Base-by-base conservation (phyloP, 1,140 invertebrate genomes). In the Pogonomyrmex californicus region DNA sequence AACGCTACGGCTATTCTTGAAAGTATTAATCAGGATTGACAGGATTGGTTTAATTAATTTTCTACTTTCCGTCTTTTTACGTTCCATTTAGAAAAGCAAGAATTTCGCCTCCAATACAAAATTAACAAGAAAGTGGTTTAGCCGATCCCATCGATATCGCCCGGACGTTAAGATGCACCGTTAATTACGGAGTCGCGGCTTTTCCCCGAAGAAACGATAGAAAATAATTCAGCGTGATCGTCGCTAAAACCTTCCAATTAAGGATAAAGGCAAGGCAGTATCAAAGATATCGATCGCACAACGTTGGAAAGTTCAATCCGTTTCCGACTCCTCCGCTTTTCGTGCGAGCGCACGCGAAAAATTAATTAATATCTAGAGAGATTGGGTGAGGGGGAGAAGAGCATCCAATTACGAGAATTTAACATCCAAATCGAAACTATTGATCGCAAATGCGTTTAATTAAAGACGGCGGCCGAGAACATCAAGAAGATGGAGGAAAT, bases 361-460 rank as follows among this genome's bases (percentile, higher is more conserved):
- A 83, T 83, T 83, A 83, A 76, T 81, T 81, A 70, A 36, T 81
- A 44, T 54, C 47, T 44, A 81, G 47, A 4, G 51, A 68, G 36
- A 81, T 56, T 36, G 62, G 5, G 47, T 0, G n/a, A n/a, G 33
- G 9, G 17, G 65, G 4, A n/a, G 30, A 76, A 10, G n/a, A 75
- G 41, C 70, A 62, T 75, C 41, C 81, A 71, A 83, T 83, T 75
- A 75, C 41, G 47, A 36, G 54, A 54, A 62, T 71, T 83, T 83
- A 62, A 44, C 47, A 33, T 49, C 33, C 38, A 36, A 76, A 75
- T 83, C 65, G 36, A 76, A 47, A 75, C 36, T 70, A 58, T 75
- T 70, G 62, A 86, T 63, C 63, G n/a, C n/a, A 51, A 68, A 54
- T 38, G 77, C 44, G 17, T 56, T 77, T 79, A 86, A 87, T 87